phyloP scores from a whole-genome alignment of 2,797 vertebrate genomes.

The Premnoplex brunnescens region DNA sequence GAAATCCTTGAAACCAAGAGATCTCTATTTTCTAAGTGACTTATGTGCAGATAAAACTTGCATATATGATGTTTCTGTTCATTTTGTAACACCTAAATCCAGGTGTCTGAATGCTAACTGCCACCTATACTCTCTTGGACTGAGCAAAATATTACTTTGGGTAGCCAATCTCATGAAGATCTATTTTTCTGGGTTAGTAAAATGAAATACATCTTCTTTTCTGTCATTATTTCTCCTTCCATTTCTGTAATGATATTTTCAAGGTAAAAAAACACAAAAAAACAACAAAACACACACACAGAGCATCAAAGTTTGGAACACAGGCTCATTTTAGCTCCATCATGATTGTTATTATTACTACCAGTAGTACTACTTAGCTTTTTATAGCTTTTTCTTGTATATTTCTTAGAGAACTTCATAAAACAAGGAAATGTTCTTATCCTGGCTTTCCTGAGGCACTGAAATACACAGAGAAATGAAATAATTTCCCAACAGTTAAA shows the following conservation, averaged over 20 bases:
- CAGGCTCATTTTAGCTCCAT: not conserved
- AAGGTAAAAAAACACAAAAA: not conserved
- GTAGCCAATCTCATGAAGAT: not conserved
- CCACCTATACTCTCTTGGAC: not conserved
- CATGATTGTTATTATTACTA: constrained; percentile 30
- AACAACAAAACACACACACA: too few species aligned
- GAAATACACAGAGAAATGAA: not conserved
- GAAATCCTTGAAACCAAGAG: not conserved
- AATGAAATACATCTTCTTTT: not conserved
- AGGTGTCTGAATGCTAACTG: not conserved
- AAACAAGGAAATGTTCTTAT: not conserved
- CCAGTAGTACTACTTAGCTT: not conserved
- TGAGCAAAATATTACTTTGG: not conserved
- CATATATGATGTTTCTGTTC: not conserved
- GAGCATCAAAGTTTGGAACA: not conserved
- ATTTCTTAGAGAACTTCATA: not conserved
- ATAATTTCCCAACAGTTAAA: not conserved
- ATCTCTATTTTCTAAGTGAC: not conserved
- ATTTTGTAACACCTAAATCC: not conserved
- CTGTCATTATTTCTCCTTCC: not conserved
- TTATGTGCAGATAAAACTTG: not conserved
- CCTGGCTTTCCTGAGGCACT: not conserved
- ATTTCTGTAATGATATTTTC: constrained; percentile 19
- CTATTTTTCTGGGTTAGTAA: not conserved
- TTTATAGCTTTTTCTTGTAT: not conserved